Evolutionary conservation across 2,113 vertebrate genomes (phyloP).

Genomic region (Carassius gibelio): DNA sequence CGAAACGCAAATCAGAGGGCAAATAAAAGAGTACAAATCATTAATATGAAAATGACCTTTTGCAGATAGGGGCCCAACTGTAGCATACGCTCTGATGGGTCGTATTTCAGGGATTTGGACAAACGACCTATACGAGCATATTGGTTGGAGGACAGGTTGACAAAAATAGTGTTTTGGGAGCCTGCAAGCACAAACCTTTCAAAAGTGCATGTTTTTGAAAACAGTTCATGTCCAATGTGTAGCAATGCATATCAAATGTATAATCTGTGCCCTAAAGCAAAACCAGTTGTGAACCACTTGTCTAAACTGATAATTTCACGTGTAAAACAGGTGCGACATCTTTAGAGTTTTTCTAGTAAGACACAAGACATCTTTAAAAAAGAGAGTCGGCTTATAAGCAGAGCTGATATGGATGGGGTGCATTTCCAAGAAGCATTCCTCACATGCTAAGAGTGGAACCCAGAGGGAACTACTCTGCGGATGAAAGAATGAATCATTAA

Average conservation of each 20-base stretch:
- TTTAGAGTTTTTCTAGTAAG: neutral
- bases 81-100: too few relatives aligned
- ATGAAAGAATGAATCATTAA: slow-evolving; percentile 77
- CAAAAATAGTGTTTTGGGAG: too few relatives aligned
- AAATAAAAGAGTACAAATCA: too few relatives aligned
- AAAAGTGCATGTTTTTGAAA: too few relatives aligned
- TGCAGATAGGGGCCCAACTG: too few relatives aligned
- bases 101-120: too few relatives aligned
- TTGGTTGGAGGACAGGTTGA: too few relatives aligned
- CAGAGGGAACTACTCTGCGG: slow-evolving; percentile 67
- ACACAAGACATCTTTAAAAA: neutral
- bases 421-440: slow-evolving; percentile 58
- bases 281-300: neutral
- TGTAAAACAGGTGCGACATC: slow-evolving; percentile 57
- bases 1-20: too few relatives aligned
- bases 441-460: slow-evolving; percentile 50
- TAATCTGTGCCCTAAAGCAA: neutral
- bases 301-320: neutral
- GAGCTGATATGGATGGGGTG: slow-evolving; percentile 71
- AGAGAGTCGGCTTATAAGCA: slow-evolving; percentile 63
- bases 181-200: too few relatives aligned
- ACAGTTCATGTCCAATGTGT: too few relatives aligned
- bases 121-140: too few relatives aligned
- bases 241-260: neutral
- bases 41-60: too few relatives aligned